phyloP scores from a whole-genome alignment of 2,113 vertebrate species.

The Bubalus kerabau region DNA sequence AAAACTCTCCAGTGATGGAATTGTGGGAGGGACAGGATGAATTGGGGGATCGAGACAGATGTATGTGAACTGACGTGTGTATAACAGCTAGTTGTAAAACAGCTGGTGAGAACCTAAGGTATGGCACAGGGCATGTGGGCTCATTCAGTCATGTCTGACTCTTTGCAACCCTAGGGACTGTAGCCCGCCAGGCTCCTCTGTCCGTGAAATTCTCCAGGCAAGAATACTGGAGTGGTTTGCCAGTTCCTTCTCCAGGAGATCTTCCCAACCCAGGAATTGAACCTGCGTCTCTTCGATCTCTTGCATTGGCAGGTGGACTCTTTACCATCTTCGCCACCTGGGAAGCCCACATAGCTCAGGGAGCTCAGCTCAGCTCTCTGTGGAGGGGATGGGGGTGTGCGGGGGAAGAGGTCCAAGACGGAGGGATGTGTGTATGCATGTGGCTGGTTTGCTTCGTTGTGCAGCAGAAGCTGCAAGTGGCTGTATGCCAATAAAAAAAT shows the following conservation, averaged over 20 bases:
- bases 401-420: background rate
- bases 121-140: background rate
- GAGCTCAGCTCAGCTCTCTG: background rate
- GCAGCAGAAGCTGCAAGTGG: background rate
- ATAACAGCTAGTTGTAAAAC: background rate
- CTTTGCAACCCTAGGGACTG: background rate
- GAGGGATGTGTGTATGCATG: background rate
- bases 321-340: background rate
- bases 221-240: background rate
- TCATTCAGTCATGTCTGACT: background rate
- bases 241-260: background rate
- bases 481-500: background rate
- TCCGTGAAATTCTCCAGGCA: background rate
- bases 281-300: background rate
- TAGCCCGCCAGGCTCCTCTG: background rate
- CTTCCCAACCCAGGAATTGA: background rate
- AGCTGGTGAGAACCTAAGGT: background rate
- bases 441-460: background rate
- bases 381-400: background rate
- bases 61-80: background rate
- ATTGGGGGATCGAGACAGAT: background rate
- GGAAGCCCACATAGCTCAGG: background rate
- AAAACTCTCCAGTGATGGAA: background rate
- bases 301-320: background rate
- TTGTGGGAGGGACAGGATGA: background rate